Conservation (phyloP, 2,113 vertebrate species). For the Suncus etruscus region DNA sequence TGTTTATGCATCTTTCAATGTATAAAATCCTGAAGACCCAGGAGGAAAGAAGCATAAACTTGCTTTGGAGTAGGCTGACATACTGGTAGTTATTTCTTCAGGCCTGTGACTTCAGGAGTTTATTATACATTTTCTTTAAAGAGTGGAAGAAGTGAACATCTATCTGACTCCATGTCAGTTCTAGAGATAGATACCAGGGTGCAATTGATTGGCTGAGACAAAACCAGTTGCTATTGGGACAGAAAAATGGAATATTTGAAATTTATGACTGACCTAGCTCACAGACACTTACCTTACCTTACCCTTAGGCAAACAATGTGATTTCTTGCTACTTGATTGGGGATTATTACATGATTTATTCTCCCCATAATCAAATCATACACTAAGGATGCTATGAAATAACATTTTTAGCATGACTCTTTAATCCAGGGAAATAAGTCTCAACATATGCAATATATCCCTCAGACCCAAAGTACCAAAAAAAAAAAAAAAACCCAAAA, state of each 20-base stretch:
- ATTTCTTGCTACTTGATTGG: neutral
- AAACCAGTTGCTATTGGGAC: no score
- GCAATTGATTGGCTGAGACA: no score
- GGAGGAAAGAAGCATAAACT: no score
- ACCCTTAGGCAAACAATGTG: neutral
- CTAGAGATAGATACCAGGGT: no score
- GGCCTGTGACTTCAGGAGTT: no score
- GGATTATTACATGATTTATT: neutral
- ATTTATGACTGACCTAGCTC: neutral
- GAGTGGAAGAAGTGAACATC: no score
- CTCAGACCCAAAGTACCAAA: slow-evolving; percentile 8
- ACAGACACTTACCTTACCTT: no score
- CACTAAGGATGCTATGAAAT: neutral
- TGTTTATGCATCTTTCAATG: neutral
- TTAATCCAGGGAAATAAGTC: neutral
- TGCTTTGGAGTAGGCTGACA: neutral
- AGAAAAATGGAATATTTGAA: neutral
- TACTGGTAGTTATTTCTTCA: neutral
- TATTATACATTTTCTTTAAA: no score
- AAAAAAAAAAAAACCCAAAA: no score
- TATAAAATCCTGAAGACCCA: neutral
- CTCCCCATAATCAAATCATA: slow-evolving; percentile 37
- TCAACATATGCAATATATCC: neutral
- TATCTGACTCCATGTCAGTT: no score
- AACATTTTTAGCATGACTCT: neutral